Base-by-base conservation (phyloP, 2,888 invertebrate species). In the Drosophila picticornis region DNA sequence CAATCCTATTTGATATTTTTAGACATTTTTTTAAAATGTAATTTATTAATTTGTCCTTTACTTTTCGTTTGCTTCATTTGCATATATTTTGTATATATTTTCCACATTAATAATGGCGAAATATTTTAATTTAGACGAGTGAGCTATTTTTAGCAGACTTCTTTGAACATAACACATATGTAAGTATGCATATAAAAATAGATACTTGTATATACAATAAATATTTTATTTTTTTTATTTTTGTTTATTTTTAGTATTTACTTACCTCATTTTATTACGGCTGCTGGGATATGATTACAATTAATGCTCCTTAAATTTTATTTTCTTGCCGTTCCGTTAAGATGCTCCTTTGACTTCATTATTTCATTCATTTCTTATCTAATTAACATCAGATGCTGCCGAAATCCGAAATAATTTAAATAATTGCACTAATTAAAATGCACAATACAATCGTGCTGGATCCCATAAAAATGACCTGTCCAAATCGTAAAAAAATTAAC, bases 351-450 rank as follows among this genome's bases (percentile, higher is more conserved):
- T 59, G 34, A 16, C 34, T 34, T 34, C 16, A 34, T 34, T 16
- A 16, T 34, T 64, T 55, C 55, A 68, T 58, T 34, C 13, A 34
- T 40, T 61, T 55, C 52, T 64, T 58, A 71, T 70, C 70, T 78
- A 75, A 84, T 85, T 88, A 78, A 50, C 77, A 58, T 27, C 52
- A 22, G 67, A n/a, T 2, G 25, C 43, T 36, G 59, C 55, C 31
- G 38, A 66, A 57, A 53, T 52, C 60, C 27, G 50, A 67, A 66
- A 63, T 38, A 72, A 83, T 61, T 85, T 78, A 62, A 76, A 72
- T 81, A 81, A 84, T 81, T 81, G 59, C 87, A 68, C 72, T 79
- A 64, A 86, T 81, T 86, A 72, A 78, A 75, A 80, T 60, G 72
- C 71, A 69, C 63, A 81, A 59, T 60, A 34, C 71, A 71, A 50